Evolutionary conservation across 1,140 invertebrate genomes (phyloP).

Genomic region (Sarcophaga peregrina): DNA sequence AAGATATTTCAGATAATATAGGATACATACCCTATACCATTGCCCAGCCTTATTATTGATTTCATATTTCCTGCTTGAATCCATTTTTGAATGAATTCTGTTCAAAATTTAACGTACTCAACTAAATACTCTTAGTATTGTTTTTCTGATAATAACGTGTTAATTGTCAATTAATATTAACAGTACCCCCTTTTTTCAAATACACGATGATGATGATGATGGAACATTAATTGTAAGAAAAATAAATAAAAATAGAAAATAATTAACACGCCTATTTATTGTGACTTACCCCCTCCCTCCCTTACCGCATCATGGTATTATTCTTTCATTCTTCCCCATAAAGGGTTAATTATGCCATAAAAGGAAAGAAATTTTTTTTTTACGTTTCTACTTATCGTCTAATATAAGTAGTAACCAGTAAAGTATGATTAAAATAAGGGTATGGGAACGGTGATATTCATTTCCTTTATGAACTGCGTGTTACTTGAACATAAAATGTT

Average conservation of each 20-base stretch:
- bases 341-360: slow-evolving; percentile 39
- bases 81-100: too few relatives aligned
- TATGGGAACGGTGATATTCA: too few relatives aligned
- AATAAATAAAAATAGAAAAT: slow-evolving; percentile 1
- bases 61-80: too few relatives aligned
- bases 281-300: not conserved
- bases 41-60: too few relatives aligned
- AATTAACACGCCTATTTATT: slow-evolving; percentile 15
- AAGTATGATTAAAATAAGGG: not conserved
- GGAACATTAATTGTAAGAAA: not conserved
- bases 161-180: not conserved
- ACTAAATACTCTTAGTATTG: not conserved
- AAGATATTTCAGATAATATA: too few relatives aligned
- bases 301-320: not conserved
- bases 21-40: too few relatives aligned
- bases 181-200: not conserved
- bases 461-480: not conserved
- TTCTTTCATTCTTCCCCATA: not conserved
- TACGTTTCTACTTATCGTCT: not conserved
- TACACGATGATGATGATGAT: not conserved
- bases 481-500: not conserved
- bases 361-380: slow-evolving; percentile 8
- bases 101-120: not conserved
- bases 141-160: not conserved
- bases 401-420: not conserved